Evolutionary conservation across 2,797 vertebrate species (phyloP), one percentile per base, ranked within the genome.

Genomic region (Hybognathus amarus): DNA sequence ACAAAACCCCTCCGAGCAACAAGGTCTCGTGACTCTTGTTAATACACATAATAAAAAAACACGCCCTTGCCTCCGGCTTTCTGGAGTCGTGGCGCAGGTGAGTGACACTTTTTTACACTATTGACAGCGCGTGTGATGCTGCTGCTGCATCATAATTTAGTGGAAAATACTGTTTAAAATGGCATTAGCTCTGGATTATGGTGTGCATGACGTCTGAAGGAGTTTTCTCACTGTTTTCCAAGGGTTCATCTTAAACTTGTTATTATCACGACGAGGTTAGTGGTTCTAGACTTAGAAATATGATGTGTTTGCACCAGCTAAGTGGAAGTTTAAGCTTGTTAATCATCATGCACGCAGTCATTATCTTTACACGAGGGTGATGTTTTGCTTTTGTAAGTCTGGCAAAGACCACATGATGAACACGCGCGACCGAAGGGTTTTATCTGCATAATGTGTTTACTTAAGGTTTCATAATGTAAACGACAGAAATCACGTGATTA

Each of bases 1-100:
- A 50, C 13, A 63, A 24, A 63, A 63, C 24, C 0, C 18, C 38
- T 27, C 9, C 24, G 3, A 67, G 61, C 63, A 18, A 6, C 10
- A 70, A 56, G n/a, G 9, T 20, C 52, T 33, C 8, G 59, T 64
- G 40, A 77, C 15, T 77, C 24, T 45, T 22, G 50, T 45, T 18
- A 24, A 22, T 61, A 70, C 12, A 1, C 2, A 38, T 52, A 64
- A 50, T n/a, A 73, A 47, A 42, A 54, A 54, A 66, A 59, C 18
- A 83, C 73, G 36, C 47, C 63, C 52, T 69, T 83, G 11, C 47
- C 38, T 77, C 9, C 6, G 36, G 36, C 47, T 69, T 7, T 74
- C 33, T 24, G 36, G 61, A 80, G 67, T 71, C 79, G 67, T 71
- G 79, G 81, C 64, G 22, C 82, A 83, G 82, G 82, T 83, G 82